phyloP scores from a whole-genome alignment of 2,888 invertebrate species.

The Caenorhabditis auriculariae region DNA sequence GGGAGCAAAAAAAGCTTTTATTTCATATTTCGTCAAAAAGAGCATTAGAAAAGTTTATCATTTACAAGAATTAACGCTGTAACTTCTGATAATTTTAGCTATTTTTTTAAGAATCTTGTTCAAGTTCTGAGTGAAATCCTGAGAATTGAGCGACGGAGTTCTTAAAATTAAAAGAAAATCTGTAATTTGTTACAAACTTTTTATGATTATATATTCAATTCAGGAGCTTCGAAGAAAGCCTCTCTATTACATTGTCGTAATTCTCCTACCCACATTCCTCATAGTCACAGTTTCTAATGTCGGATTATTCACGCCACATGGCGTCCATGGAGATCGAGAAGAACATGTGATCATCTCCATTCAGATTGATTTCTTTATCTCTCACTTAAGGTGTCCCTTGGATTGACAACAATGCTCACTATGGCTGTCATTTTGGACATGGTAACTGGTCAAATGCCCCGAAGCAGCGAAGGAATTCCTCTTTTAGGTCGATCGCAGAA shows the following conservation, averaged over 20 bases:
- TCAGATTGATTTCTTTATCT: background rate
- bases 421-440: constrained; percentile 52
- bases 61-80: no score
- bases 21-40: no score
- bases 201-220: background rate
- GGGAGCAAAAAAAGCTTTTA: no score
- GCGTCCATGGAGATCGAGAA: constrained; percentile 46
- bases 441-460: constrained; percentile 49
- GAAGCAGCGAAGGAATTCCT: constrained; percentile 45
- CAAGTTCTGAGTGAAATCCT: no score
- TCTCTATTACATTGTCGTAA: constrained; percentile 48
- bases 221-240: constrained; percentile 45
- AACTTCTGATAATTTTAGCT: no score
- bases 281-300: constrained; percentile 47
- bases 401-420: constrained; percentile 49
- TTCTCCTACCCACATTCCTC: constrained; percentile 45
- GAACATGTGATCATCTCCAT: constrained; percentile 46
- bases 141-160: no score
- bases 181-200: background rate
- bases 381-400: constrained; percentile 32
- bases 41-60: no score
- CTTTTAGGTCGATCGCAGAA: constrained; percentile 19
- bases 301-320: constrained; percentile 50
- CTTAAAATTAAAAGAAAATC: no score
- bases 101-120: no score